These are phyloP conservation scores for Trichonephila inaurata DNA, from an alignment of 1,140 invertebrate genomes.

Conservation along the genomic window DNA sequence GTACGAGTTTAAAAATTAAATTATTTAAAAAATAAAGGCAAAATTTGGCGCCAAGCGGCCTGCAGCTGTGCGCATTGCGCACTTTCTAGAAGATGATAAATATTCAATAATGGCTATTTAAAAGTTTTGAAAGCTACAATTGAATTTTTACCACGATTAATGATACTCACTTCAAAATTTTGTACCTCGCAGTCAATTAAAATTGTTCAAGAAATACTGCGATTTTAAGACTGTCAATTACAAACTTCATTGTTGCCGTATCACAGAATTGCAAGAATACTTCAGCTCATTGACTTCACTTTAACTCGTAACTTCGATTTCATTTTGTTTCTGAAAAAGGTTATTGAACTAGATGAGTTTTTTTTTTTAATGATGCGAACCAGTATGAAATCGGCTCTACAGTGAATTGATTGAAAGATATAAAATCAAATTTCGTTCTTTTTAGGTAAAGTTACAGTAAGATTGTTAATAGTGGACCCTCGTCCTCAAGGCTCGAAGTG, in stretches of 20 bases:
- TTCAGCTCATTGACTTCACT: neutral
- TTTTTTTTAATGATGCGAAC: neutral
- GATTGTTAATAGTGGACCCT: too few species aligned
- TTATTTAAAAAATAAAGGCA: conserved; percentile 9
- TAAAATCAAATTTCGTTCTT: too few species aligned
- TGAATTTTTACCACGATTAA: neutral
- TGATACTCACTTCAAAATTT: neutral
- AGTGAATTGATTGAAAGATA: too few species aligned
- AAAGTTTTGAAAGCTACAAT: neutral
- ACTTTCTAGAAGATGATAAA: neutral
- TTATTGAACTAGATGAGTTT: neutral
- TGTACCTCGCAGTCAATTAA: neutral
- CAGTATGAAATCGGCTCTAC: neutral
- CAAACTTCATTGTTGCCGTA: neutral
- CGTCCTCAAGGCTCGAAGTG: too few species aligned
- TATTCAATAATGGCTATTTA: too few species aligned
- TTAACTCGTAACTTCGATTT: neutral
- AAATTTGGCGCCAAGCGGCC: conserved; percentile 51
- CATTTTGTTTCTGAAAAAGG: neutral
- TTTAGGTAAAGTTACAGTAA: too few species aligned
- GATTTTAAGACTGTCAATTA: too few species aligned
- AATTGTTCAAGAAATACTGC: too few species aligned
- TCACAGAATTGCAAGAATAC: conserved; percentile 15
- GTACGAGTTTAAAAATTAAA: neutral
- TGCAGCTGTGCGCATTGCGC: conserved; percentile 41